Conservation (phyloP, 2,797 vertebrate species). For the Halcyon chelicuti region DNA sequence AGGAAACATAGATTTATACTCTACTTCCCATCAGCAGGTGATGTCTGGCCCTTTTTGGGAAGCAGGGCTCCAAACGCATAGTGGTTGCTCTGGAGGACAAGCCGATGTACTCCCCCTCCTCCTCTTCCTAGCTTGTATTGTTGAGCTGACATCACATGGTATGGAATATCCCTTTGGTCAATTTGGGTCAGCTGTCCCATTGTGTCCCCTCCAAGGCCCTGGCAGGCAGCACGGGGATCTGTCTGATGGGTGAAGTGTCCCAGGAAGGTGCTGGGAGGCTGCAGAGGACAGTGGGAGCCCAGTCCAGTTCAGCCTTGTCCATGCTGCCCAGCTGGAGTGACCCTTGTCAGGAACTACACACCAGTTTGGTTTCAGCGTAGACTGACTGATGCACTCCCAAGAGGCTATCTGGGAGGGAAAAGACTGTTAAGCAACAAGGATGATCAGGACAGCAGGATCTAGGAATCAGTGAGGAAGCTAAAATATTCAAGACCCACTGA, state of each 20-base stretch:
- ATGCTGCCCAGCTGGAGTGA: background rate
- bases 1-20: no score
- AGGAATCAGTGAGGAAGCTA: background rate
- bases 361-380: background rate
- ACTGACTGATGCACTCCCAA: background rate
- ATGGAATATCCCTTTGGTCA: no score
- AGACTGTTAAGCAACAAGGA: background rate
- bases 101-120: no score
- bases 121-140: no score
- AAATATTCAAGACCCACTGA: background rate
- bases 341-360: rapidly evolving
- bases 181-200: no score
- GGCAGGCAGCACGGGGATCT: background rate
- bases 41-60: no score
- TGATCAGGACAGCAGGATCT: background rate
- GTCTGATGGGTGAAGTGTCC: background rate
- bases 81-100: no score
- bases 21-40: no score
- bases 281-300: background rate
- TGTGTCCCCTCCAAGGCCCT: background rate
- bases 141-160: no score
- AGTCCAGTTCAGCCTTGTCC: background rate
- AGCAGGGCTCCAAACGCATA: no score
- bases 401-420: background rate
- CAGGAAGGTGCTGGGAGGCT: background rate